Evolutionary conservation across 2,113 vertebrate species (phyloP), one percentile per base, ranked within the genome.

Genomic region (Synodontis membranacea): DNA sequence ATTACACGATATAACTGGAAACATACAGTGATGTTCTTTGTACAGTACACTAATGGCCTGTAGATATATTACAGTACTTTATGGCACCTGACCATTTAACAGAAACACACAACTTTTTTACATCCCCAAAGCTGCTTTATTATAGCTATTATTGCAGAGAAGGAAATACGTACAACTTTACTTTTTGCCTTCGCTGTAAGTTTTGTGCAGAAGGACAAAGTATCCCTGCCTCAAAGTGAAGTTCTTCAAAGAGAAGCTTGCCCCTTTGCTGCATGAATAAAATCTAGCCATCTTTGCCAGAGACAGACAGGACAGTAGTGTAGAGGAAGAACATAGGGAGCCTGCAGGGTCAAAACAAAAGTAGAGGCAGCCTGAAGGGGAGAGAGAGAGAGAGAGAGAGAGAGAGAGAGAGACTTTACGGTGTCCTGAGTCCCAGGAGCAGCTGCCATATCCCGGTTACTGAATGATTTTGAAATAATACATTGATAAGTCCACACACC

Each of bases 221-320:
- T 48, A 75, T 75, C 25, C 12, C 25, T n/a, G 14, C 72, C 72
- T 75, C 60, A 82, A 82, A 48, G 80, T 9, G 21, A n/a, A 11
- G 3, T 10, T 66, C 60, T 82, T 66, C 80, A 82, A 82, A 82
- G 42, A 39, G 21, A 64, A 31, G 44, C 42, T 34, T 19, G 25
- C 28, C n/a, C 44, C 62, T 68, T 44, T 48, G 64, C n/a, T 70
- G 44, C 46, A 72, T 48, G 14, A 70, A 83, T 83, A 83, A 83
- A 83, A 52, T 19, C 81, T 46, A 68, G 81, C 17, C 31, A 64
- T 23, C 44, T 70, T 39, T 83, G 82, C 34, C 31, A 54, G 31
- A 28, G 48, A 70, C 31, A 17, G 64, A 37, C 62, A 54, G 62
- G 62, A 50, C 44, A 37, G 62, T 0, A 83, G n/a, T 48, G 52